A percentile compares a stretch with the other conserved stretches of the same genome.
Conservation (phyloP, 2,888 invertebrate species). For the Chrysolina americana region DNA sequence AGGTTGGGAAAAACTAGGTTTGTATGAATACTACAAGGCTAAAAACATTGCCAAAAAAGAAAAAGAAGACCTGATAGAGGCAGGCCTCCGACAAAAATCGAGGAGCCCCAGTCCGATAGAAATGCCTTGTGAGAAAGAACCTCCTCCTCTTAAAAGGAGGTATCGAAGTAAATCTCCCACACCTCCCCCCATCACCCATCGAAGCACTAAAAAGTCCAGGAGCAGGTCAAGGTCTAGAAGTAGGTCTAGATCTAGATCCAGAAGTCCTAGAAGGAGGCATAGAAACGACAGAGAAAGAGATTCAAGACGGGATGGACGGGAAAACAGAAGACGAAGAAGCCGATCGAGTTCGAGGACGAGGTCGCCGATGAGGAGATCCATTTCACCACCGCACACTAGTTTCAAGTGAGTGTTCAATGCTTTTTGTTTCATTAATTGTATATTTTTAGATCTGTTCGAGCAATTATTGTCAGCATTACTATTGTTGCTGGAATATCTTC, state of each 20-base stretch:
- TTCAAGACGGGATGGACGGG: conserved; percentile 57
- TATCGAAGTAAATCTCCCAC: conserved; percentile 78
- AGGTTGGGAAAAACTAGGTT: conserved; percentile 98
- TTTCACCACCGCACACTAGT: conserved; percentile 68
- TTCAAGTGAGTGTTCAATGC: conserved; percentile 57
- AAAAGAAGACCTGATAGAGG: conserved; percentile 86
- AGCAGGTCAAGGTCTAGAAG: conserved; percentile 59
- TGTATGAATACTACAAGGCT: conserved; percentile 98
- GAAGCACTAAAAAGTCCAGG: conserved; percentile 42
- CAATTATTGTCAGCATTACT: neutral
- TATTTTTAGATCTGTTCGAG: neutral
- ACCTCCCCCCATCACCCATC: conserved; percentile 58
- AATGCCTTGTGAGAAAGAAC: conserved; percentile 81
- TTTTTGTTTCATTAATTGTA: neutral
- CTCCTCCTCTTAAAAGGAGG: conserved; percentile 81
- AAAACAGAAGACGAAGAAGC: conserved; percentile 65
- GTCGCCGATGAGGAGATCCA: conserved; percentile 62
- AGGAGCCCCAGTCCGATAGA: conserved; percentile 84
- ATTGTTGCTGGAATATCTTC: neutral
- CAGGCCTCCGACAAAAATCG: conserved; percentile 81
- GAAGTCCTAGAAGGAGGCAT: conserved; percentile 67
- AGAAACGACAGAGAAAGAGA: conserved; percentile 63
- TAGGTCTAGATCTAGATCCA: conserved; percentile 71
- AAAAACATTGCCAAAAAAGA: conserved; percentile 92
- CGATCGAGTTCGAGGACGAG: conserved; percentile 68